Evolutionary conservation across 1,140 invertebrate genomes (phyloP).

Genomic region (Tetramorium alpestre): DNA sequence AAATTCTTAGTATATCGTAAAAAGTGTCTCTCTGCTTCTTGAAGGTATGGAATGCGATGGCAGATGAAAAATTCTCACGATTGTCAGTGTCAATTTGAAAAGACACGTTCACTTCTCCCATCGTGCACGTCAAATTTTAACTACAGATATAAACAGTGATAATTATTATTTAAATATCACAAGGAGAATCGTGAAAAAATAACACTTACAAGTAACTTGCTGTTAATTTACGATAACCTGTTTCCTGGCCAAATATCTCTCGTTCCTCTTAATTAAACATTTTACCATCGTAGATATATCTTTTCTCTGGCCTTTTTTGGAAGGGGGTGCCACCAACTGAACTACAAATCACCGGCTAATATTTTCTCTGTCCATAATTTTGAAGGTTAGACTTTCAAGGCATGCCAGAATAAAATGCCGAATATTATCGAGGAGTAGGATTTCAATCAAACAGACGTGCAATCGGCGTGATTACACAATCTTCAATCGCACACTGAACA

Average conservation of each 20-base stretch:
- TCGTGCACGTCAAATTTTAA: conserved; percentile 3
- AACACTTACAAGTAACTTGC: not conserved
- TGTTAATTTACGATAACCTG: not conserved
- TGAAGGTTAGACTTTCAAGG: not conserved
- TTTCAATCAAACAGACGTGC: not conserved
- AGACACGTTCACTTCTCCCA: conserved; percentile 85
- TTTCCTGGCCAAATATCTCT: not conserved
- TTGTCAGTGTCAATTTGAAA: conserved; percentile 94
- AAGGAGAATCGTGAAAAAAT: not conserved
- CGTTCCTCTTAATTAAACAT: not conserved
- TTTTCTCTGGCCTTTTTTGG: too few relatives aligned
- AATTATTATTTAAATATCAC: not conserved
- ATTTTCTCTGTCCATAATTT: not conserved
- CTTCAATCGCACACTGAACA: not conserved
- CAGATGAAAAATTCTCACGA: conserved; percentile 91
- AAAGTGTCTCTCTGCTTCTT: conserved; percentile 94
- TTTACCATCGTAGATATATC: not conserved
- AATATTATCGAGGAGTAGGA: not conserved
- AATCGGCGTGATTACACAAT: not conserved
- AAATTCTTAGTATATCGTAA: conserved; percentile 90
- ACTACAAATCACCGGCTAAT: too few relatives aligned
- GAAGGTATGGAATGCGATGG: conserved; percentile 91
- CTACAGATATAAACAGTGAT: conserved; percentile 8
- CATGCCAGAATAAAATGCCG: not conserved
- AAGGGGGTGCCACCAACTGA: too few relatives aligned